Percentiles rank a stretch among this genome's conserved stretches.
Evolutionary conservation across 2,797 vertebrate genomes (phyloP).

Genomic region (Hozukius guyotensis): DNA sequence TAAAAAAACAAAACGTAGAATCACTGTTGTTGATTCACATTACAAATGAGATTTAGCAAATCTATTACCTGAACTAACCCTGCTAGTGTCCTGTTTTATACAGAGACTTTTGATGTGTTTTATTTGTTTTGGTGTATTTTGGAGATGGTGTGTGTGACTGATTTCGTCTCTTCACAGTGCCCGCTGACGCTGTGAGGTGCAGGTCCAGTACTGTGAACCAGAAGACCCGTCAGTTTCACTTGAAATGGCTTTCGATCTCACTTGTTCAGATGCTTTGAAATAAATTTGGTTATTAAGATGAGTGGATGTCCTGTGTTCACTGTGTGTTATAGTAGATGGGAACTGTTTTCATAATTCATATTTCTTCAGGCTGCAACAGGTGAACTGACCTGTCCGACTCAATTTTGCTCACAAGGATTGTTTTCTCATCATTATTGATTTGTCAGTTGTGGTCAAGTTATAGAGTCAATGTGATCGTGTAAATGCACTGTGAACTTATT

Average conservation of each 20-base stretch:
- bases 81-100: neutral
- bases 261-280: slow-evolving; percentile 68
- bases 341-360: neutral
- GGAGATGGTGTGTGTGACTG: neutral
- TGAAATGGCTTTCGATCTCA: slow-evolving; percentile 19
- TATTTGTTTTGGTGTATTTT: neutral
- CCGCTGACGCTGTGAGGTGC: slow-evolving; percentile 47
- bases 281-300: slow-evolving; percentile 70
- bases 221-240: slow-evolving; percentile 12
- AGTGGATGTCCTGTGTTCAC: slow-evolving; percentile 5
- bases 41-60: neutral
- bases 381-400: neutral
- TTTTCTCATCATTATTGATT: neutral
- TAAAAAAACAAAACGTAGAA: neutral
- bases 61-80: neutral
- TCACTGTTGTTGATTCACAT: neutral
- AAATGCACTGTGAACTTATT: neutral
- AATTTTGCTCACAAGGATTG: neutral
- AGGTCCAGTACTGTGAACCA: slow-evolving; percentile 26
- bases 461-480: neutral
- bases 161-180: slow-evolving; percentile 46
- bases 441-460: neutral
- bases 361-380: neutral
- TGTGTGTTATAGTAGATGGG: neutral
- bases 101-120: neutral